Base-by-base conservation (phyloP, 2,797 vertebrate genomes). In the Scarus forsteni region DNA sequence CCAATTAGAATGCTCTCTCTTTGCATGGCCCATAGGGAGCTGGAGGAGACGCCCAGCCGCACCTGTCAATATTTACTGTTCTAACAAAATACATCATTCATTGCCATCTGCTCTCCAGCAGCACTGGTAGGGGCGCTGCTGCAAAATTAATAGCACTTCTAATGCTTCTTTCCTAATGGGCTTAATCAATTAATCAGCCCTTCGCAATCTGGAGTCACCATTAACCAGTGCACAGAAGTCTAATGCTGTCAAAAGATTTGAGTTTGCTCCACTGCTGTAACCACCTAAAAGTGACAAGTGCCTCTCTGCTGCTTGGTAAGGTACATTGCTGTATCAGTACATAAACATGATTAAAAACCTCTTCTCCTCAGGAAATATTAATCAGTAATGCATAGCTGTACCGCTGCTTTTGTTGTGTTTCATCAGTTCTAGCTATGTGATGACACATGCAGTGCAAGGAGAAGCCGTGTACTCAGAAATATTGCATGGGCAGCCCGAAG, bases 61-160 rank as follows among this genome's bases (percentile, higher is more conserved):
- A 92, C 92, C 91, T 92, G 93, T 94, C 92, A 94, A 94, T 94
- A 94, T 93, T 93, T 93, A 92, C 91, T 86, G 85, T 91, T 90
- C 82, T 80, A 87, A 89, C 85, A 87, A 92, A 94, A 93, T 93
- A 83, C 88, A 94, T 93, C 87, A 93, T 92, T 94, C 90, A 91
- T 88, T 76, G 88, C 91, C 92, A 93, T 94, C 93, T 94, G 93
- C 79, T 93, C 80, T 81, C 64, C 63, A 51, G 79, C 88, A 81
- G 77, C 68, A 74, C 76, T 34, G 34, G 27, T 78, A 84, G 79
- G 84, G 87, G 89, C 56, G 66, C 86, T 83, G 80, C 74, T 78
- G 88, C 84, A 90, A 83, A 93, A 89, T 92, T 80, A 91, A 91
- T 92, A 88, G 90, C 84, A 85, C 88, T 89, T 86, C 91, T 89